Percentiles rank a stretch among this genome's conserved stretches.
Evolutionary conservation across 2,113 vertebrate species (phyloP).

Genomic region (Burhinus oedicnemus): DNA sequence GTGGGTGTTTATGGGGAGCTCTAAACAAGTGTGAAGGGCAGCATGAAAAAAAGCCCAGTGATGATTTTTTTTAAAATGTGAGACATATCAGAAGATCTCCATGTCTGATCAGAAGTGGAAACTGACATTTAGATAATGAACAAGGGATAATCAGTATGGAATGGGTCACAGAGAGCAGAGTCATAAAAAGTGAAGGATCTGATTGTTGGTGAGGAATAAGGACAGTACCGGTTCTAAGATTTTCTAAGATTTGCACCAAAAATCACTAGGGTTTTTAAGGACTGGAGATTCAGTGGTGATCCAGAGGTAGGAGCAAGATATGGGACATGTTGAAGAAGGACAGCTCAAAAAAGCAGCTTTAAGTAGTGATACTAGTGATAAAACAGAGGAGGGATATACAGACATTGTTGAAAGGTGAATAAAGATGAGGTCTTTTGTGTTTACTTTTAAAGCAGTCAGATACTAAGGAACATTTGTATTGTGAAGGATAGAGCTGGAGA

Average conservation of each 20-base stretch:
- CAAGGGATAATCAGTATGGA: background rate
- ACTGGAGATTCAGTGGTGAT: background rate
- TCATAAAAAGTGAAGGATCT: background rate
- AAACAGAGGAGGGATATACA: background rate
- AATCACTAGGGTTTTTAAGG: background rate
- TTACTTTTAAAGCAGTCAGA: background rate
- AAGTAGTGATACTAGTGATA: background rate
- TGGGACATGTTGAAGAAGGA: background rate
- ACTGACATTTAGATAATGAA: background rate
- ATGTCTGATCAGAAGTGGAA: background rate
- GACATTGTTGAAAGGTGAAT: rapidly evolving
- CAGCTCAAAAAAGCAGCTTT: background rate
- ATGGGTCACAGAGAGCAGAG: background rate
- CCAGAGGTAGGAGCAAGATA: background rate
- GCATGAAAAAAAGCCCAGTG: background rate
- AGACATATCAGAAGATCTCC: background rate
- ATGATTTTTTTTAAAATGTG: background rate
- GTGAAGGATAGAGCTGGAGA: background rate
- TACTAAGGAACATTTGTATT: background rate
- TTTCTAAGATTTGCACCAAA: background rate
- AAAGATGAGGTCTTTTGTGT: background rate
- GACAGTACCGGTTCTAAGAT: background rate
- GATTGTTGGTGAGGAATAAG: background rate
- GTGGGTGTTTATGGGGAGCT: background rate
- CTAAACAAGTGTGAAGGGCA: background rate